Evolutionary conservation across 2,888 invertebrate species (phyloP), one percentile per base, ranked within the genome.

Genomic region (Autographa gamma): DNA sequence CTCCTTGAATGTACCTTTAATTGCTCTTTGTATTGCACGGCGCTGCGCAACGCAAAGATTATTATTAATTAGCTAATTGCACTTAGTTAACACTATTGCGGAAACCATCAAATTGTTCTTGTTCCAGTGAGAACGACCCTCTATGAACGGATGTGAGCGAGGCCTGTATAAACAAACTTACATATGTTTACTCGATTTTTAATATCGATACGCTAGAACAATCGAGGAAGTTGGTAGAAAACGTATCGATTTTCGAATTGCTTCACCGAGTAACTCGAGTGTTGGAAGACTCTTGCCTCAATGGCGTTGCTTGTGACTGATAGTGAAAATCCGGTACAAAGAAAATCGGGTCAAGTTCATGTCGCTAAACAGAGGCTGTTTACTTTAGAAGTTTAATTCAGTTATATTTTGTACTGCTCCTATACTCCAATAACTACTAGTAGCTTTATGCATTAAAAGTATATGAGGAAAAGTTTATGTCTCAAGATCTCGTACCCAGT

Each of bases 81-180:
- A 80, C 83, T 86, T 85, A 85, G 87, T 90, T 90, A 89, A 82
- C 75, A 66, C 67, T 89, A 85, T 91, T 86, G 87, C 90, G 92
- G 93, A 93, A 93, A 90, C 89, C 85, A 90, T 85, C 89, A 89
- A 92, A 91, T 90, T 85, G 87, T 90, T 90, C 86, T 91, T 91
- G 89, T 91, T 89, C 85, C 79, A 91, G 92, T 93, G 92, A 92
- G 94, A 94, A 93, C 91, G 93, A 91, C 93, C 93, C 92, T 93
- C 92, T 84, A 81, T 88, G 93, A 90, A 92, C 95, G 95, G 95
- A 95, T 90, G 84, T 85, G 79, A 76, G 83, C 90, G 92, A 93
- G 93, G 94, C 86, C 92, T 92, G 63, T 32, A 67, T 19, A 38
- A 7, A 0, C 1, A 18, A 74, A 43, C n/a, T 61, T 25, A 41